phyloP scores from a whole-genome alignment of 2,888 invertebrate species.

The Lasius fuliginosus region DNA sequence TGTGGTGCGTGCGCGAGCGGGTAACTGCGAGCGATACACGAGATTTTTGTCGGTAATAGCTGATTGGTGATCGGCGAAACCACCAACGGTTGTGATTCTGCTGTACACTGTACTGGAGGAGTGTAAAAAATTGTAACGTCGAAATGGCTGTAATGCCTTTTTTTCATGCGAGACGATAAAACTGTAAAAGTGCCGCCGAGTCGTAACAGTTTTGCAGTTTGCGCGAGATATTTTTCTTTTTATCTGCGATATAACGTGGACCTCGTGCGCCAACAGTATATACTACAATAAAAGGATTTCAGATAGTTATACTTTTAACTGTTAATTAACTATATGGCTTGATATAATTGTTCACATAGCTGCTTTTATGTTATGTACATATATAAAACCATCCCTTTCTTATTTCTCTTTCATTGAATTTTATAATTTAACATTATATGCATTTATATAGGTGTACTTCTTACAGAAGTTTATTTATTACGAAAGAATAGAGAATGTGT shows the following conservation, averaged over 20 bases:
- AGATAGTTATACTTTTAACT: neutral
- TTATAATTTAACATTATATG: neutral
- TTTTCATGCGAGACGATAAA: neutral
- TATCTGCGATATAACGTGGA: neutral
- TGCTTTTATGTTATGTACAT: neutral
- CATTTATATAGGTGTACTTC: neutral
- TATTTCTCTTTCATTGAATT: neutral
- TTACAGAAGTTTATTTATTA: neutral
- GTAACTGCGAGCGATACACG: slow-evolving; percentile 35
- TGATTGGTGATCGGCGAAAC: slow-evolving; percentile 40
- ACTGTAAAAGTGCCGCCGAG: neutral
- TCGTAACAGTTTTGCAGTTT: neutral
- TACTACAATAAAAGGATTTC: neutral
- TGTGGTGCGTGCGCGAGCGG: slow-evolving; percentile 2
- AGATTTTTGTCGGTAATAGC: slow-evolving; percentile 44
- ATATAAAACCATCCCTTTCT: neutral
- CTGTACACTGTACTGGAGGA: neutral
- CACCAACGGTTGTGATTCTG: neutral
- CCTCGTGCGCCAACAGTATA: neutral
- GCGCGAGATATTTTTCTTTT: neutral
- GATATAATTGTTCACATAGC: neutral
- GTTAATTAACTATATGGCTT: neutral
- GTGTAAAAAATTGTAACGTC: slow-evolving; percentile 31
- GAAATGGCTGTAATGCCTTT: neutral
- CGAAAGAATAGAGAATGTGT: neutral